Evolutionary conservation across 2,113 vertebrate species (phyloP).

Genomic region (Lamprotornis superbus): DNA sequence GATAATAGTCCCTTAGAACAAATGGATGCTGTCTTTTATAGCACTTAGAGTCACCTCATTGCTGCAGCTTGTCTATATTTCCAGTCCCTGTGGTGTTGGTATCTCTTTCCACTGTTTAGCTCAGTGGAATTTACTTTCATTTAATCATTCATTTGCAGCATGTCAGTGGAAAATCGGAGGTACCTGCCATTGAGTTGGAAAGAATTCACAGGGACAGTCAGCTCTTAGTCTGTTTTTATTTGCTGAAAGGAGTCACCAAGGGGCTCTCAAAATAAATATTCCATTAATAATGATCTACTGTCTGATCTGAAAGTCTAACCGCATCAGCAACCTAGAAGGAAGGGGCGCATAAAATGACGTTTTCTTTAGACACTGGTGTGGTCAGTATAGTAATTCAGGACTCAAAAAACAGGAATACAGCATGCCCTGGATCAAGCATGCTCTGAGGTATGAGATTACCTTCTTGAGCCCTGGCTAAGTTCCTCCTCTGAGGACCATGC

Average conservation of each 20-base stretch:
- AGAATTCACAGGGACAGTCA: conserved; percentile 37
- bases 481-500: not conserved
- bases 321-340: not conserved
- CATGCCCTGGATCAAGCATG: too few relatives aligned
- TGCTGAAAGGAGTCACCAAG: not conserved
- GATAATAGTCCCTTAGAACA: not conserved
- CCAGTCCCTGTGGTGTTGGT: conserved; percentile 5
- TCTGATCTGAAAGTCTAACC: not conserved
- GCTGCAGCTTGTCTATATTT: not conserved
- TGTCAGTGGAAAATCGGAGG: conserved; percentile 58
- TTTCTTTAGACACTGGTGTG: not conserved
- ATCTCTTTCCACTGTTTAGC: conserved; percentile 63
- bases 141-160: conserved; percentile 67
- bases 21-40: not conserved
- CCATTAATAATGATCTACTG: not conserved
- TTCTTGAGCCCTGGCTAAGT: too few relatives aligned
- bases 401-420: not conserved
- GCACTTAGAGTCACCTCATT: not conserved
- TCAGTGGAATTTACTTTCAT: conserved; percentile 71
- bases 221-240: conserved; percentile 20
- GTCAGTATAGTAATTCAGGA: not conserved
- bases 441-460: not conserved
- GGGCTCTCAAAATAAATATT: not conserved
- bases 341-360: not conserved
- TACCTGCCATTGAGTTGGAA: conserved; percentile 66